phyloP scores from a whole-genome alignment of 2,888 invertebrate species.

The Rhogogaster chlorosoma region DNA sequence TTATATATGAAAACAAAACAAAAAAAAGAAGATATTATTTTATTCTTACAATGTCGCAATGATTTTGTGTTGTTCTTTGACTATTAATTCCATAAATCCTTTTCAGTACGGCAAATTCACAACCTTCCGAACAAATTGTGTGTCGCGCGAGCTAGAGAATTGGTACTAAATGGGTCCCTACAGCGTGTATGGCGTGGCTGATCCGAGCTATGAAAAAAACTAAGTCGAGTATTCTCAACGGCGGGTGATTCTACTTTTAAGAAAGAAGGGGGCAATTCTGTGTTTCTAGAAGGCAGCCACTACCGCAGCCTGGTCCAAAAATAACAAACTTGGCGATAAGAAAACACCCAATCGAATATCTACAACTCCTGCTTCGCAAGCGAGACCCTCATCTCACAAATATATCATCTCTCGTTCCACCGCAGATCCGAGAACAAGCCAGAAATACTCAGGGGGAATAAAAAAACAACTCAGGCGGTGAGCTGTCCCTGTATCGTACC shows the following conservation, averaged over 20 bases:
- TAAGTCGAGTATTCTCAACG: slow-evolving; percentile 32
- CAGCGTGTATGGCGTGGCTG: slow-evolving; percentile 59
- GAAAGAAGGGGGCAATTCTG: slow-evolving; percentile 59
- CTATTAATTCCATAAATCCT: slow-evolving; percentile 73
- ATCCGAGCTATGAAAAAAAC: slow-evolving; percentile 48
- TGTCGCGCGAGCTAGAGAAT: slow-evolving; percentile 58
- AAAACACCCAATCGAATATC: slow-evolving; percentile 62
- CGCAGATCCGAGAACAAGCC: slow-evolving; percentile 55
- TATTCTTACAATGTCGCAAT: slow-evolving; percentile 44
- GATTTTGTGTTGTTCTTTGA: slow-evolving; percentile 54
- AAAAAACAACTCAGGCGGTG: slow-evolving; percentile 59
- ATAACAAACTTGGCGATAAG: slow-evolving; percentile 54
- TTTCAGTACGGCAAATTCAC: slow-evolving; percentile 70
- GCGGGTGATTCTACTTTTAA: slow-evolving; percentile 47
- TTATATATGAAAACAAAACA: slow-evolving; percentile 56
- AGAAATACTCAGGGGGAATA: slow-evolving; percentile 56
- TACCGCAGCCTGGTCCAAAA: slow-evolving; percentile 56
- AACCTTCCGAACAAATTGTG: slow-evolving; percentile 60
- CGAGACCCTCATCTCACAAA: slow-evolving; percentile 58
- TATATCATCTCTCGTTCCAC: slow-evolving; percentile 57
- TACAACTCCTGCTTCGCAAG: slow-evolving; percentile 63
- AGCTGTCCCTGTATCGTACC: slow-evolving; percentile 59
- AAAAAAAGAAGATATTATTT: slow-evolving; percentile 53
- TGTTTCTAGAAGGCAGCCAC: slow-evolving; percentile 67
- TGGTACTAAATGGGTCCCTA: slow-evolving; percentile 56